Percentiles rank a stretch among this genome's conserved stretches.
Evolutionary conservation across 2,113 vertebrate genomes (phyloP).

Genomic region (Jacana jacana): DNA sequence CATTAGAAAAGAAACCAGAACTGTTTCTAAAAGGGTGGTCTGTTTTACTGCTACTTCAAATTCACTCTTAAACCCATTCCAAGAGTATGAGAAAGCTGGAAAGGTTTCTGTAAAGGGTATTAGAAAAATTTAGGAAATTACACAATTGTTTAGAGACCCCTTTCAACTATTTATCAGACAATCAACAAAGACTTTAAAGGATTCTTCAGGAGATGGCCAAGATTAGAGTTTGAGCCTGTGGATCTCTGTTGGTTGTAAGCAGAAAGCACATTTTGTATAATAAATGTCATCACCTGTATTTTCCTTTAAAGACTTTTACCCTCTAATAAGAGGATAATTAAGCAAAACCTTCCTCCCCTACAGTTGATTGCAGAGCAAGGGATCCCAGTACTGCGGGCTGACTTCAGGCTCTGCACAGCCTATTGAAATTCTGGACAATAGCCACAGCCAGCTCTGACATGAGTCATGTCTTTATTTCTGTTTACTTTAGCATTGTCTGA

Average conservation of each 20-base stretch:
- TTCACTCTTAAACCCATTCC: background rate
- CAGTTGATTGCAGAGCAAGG: background rate
- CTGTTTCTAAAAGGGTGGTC: background rate
- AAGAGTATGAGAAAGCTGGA: background rate
- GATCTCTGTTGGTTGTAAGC: background rate
- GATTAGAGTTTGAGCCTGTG: background rate
- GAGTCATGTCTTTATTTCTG: slow-evolving; percentile 15
- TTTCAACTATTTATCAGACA: background rate
- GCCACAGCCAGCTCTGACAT: background rate
- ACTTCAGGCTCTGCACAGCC: background rate
- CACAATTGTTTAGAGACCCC: background rate
- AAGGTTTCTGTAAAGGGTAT: background rate
- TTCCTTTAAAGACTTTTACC: background rate
- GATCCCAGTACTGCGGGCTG: background rate
- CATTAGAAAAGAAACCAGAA: background rate
- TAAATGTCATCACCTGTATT: background rate
- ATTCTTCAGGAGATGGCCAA: background rate
- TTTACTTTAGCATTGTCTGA: background rate
- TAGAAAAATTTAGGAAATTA: background rate
- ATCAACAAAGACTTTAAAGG: background rate
- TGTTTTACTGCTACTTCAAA: background rate
- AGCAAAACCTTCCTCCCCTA: background rate
- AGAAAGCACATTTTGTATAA: background rate
- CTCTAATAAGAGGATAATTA: background rate
- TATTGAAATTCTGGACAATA: slow-evolving; percentile 16